Evolutionary conservation across 2,113 vertebrate genomes (phyloP), one percentile per base, ranked within the genome.

Genomic region (Tauraco erythrolophus): DNA sequence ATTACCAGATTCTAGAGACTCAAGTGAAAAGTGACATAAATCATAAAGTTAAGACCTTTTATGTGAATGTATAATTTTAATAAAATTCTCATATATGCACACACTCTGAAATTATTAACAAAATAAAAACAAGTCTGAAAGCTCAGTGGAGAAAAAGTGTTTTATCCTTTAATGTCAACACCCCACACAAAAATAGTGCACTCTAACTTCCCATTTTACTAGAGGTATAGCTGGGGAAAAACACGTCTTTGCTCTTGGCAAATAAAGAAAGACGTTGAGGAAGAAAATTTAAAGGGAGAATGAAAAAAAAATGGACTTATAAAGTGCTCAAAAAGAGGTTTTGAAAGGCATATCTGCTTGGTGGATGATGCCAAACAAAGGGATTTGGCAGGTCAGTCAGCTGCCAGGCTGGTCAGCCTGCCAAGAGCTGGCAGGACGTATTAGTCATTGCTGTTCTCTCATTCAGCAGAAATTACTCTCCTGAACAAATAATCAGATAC

Each of bases 401-500:
- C n/a, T 86, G 64, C 39, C 2, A 14, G 51, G 61, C 24, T 90
- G 39, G 66, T 54, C 56, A 62, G 69, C 21, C 37, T 90, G 91
- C 88, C 83, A 95, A 81, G 37, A 57, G 21, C n/a, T 87, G 56
- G 80, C 91, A 92, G n/a, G 58, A 91, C 9, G 27, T 41, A 57
- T 46, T 66, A 70, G 64, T 78, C 41, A 50, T 35, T 74, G 46
- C 64, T 77, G 31, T 50, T 87, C 33, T 74, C 37, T 84, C 5
- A 3, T 62, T 80, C 60, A 43, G 54, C 66, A 74, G 71, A 70
- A 91, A 92, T 80, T 70, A 66, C n/a, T 86, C 58, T 87, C 50
- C 68, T 66, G 76, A 91, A 89, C 91, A 91, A 91, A 88, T 86
- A 92, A 97, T 77, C 71, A 86, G 45, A 56, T 39, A 24, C 22